A percentile compares a stretch with the other conserved stretches of the same genome.
These are phyloP conservation scores for Scaptomyza pallida DNA, from an alignment of 1,140 invertebrate species.

Conservation along the genomic window DNA sequence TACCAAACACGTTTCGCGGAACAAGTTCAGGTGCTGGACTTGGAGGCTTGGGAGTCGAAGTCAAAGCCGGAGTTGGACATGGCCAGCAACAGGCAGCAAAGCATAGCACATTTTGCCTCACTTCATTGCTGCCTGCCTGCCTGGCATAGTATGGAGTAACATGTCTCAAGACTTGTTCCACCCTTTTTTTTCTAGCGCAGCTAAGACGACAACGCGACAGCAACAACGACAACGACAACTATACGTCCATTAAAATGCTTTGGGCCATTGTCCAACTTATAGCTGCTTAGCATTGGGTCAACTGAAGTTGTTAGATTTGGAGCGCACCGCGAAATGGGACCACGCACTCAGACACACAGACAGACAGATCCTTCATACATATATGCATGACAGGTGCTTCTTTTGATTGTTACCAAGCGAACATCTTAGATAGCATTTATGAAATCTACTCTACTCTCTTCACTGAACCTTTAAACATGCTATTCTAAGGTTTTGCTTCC, in stretches of 20 bases:
- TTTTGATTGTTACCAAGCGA: slow-evolving; percentile 38
- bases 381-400: slow-evolving; percentile 53
- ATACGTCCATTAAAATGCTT: slow-evolving; percentile 74
- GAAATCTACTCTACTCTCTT: slow-evolving; percentile 11
- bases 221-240: slow-evolving; percentile 28
- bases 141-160: slow-evolving; percentile 62
- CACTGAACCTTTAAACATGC: background rate
- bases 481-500: slow-evolving; percentile 24
- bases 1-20: slow-evolving; percentile 77
- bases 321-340: slow-evolving; percentile 65
- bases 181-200: slow-evolving; percentile 58
- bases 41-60: slow-evolving; percentile 1
- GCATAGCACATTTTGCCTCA: slow-evolving; percentile 31
- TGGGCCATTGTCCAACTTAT: slow-evolving; percentile 78
- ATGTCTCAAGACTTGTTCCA: slow-evolving; percentile 78
- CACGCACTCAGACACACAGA: slow-evolving; percentile 49
- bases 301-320: slow-evolving; percentile 54
- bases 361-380: slow-evolving; percentile 28
- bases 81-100: too few relatives aligned
- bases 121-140: slow-evolving; percentile 27
- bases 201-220: slow-evolving; percentile 24
- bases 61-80: slow-evolving; percentile 30
- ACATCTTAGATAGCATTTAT: slow-evolving; percentile 11
- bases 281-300: slow-evolving; percentile 80
- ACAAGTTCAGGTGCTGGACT: slow-evolving; percentile 69